A percentile compares a stretch with the other conserved stretches of the same genome.
These are phyloP conservation scores for Adelognathus sp. DNA, from an alignment of 2,888 invertebrate genomes.

Conservation along the genomic window DNA sequence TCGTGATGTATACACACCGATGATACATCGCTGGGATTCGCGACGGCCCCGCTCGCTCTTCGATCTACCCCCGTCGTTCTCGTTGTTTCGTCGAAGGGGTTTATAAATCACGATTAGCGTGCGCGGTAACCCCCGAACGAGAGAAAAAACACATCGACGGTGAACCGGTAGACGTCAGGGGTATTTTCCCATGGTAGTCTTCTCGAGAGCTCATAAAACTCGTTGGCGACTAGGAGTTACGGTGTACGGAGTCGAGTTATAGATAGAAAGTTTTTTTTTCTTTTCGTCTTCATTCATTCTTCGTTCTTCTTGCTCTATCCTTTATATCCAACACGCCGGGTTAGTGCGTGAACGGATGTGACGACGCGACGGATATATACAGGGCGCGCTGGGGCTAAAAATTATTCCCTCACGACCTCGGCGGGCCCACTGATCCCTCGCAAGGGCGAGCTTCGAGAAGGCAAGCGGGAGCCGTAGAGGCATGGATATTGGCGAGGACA, in stretches of 20 bases:
- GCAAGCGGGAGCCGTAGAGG: not conserved
- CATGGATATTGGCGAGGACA: too few species aligned
- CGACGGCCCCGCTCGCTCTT: not conserved
- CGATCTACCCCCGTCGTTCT: constrained; percentile 67
- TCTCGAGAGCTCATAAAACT: constrained; percentile 43
- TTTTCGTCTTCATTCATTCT: constrained; percentile 32
- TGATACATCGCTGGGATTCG: constrained; percentile 21
- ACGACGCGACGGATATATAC: not conserved
- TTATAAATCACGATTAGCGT: constrained; percentile 80
- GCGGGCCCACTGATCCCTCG: not conserved
- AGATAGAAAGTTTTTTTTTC: constrained; percentile 3
- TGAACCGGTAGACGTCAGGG: not conserved
- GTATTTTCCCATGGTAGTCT: constrained; percentile 41
- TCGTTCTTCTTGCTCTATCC: not conserved
- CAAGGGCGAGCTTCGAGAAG: not conserved
- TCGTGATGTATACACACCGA: constrained; percentile 34
- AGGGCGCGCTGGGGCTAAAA: constrained; percentile 10
- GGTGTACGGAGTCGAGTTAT: constrained; percentile 1
- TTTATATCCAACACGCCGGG: not conserved
- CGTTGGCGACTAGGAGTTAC: constrained; percentile 3
- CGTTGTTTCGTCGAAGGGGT: constrained; percentile 58
- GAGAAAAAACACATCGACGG: not conserved
- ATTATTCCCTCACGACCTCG: constrained; percentile 34
- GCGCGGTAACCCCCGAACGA: constrained; percentile 3
- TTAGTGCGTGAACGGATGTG: not conserved